Evolutionary conservation across 2,888 invertebrate species (phyloP), one percentile per base, ranked within the genome.

Genomic region (Chymomyza fuscimana): DNA sequence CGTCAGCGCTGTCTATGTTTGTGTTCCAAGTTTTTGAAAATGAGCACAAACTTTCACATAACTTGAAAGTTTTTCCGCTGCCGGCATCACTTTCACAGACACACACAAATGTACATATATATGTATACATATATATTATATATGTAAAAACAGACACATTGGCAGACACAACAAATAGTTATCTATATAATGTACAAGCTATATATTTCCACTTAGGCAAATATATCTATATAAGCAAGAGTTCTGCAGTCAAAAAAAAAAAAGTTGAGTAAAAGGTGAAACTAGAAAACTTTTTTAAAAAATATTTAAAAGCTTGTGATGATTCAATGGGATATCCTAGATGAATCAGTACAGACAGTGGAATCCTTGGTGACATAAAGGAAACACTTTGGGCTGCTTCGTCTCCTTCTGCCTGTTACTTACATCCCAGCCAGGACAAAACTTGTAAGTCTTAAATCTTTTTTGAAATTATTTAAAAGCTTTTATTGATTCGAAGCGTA

Each of bases 1-100:
- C 15, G 59, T 63, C 61, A 70, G 64, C 40, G n/a, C 22, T 36
- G 60, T 67, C 25, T 65, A 16, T 59, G 25, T 67, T 12, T 71
- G 40, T 65, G 22, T 64, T 67, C 56, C 19, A 69, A 69, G 71
- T 67, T 76, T 77, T 74, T 16, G 51, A 50, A 72, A 73, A 76
- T 61, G 60, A 69, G 65, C 73, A 56, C 60, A 68, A 74, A 78
- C 70, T 78, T 78, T 75, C n/a, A 16, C 9, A 61, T 61, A 61
- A 61, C 61, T 61, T 61, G n/a, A 61, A 61, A 61, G 40, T 61
- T 59, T 54, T 54, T 16, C 54, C 54, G 22, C 40, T 46, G 40
- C 40, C 40, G 40, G 40, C 54, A 54, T 19, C 54, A 22, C 54
- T 54, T 54, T 54, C 54, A 19, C 54, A n/a, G 19, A 46, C 40